Conservation (phyloP, 2,113 vertebrate genomes). For the Malurus elegans region DNA sequence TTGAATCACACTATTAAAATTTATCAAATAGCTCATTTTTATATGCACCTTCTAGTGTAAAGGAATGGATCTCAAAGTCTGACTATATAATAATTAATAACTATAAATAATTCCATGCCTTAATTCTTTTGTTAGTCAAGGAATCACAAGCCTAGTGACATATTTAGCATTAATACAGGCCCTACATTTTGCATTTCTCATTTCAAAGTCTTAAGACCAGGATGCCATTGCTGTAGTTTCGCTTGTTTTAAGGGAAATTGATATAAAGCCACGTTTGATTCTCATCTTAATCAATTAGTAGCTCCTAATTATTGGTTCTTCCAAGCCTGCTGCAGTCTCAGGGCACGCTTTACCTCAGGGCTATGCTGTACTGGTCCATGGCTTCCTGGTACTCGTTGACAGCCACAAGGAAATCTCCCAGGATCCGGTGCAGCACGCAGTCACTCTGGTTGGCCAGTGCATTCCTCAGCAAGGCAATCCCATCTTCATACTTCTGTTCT, state of each 20-base stretch:
- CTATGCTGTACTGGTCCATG: conserved; percentile 99
- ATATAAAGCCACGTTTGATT: background rate
- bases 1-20: background rate
- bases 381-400: conserved; percentile 97
- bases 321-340: rapidly evolving
- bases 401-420: conserved; percentile 95
- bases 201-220: background rate
- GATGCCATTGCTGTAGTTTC: rapidly evolving
- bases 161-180: background rate
- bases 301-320: background rate
- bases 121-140: background rate
- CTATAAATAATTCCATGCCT: background rate
- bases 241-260: background rate
- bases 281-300: rapidly evolving
- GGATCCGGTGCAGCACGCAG: conserved; percentile 94
- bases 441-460: conserved; percentile 97
- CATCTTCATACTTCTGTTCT: conserved; percentile 96
- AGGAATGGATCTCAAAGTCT: background rate
- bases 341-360: conserved; percentile 82
- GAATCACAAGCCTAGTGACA: background rate
- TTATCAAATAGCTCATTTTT: background rate
- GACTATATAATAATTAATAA: background rate
- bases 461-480: conserved; percentile 89
- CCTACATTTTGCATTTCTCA: background rate
- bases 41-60: background rate